Base-by-base conservation (phyloP, 2,797 vertebrate species). In the Staurois parvus region DNA sequence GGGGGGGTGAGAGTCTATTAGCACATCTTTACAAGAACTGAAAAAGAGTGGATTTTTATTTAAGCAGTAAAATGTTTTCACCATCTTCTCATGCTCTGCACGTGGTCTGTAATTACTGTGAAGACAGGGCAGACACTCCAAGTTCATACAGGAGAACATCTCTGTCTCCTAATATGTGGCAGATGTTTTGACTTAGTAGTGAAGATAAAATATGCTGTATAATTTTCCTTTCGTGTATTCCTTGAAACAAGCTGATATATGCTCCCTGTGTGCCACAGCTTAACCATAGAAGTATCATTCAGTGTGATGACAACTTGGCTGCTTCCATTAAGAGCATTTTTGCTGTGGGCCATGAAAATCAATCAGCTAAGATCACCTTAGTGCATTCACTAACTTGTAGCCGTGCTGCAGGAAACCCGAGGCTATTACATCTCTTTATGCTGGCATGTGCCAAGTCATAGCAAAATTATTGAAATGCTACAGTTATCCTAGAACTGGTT, bases 341-440 rank as follows among this genome's bases (percentile, higher is more conserved):
- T 89, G 87, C 91, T 89, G 69, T 87, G 88, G 89, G 89, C 88
- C 88, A 76, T 82, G 80, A 91, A 92, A 91, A 89, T 90, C 89
- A 89, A 90, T 92, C 87, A 87, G 75, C 79, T 87, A 81, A 89
- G 88, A 89, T 91, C 45, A 82, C 67, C 87, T 89, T 89, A 72
- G 76, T 87, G 87, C 40, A 76, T 73, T 77, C 73, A 75, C 72
- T 89, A 88, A 88, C 76, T 91, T 84, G 85, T 86, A 90, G 83
- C 9, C 67, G 37, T 17, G 84, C 81, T 86, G 86, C 84, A 90
- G 89, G 87, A 75, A 88, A 88, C 83, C 85, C 79, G 77, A 83
- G 32, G 84, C 66, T 42, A 83, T 88, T 83, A 90, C 87, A 59
- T 30, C 37, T 80, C 88, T 80, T 84, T 82, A 76, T 85, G n/a